Percentiles rank a stretch among this genome's conserved stretches.
Conservation (phyloP, 1,140 invertebrate genomes). For the Thrips palmi region DNA sequence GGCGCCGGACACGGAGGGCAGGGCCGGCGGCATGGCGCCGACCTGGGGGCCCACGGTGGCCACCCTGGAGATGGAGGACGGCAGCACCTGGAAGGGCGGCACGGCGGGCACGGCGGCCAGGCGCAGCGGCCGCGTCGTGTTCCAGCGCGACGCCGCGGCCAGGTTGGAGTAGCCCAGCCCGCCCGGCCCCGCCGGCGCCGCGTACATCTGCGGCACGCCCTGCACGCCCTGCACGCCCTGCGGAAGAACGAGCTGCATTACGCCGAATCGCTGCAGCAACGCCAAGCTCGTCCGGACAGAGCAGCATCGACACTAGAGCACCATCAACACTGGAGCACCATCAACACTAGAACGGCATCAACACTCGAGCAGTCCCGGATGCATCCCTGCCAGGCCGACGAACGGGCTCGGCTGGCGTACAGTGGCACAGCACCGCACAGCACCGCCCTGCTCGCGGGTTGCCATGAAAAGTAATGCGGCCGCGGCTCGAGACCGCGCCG, state of each 20-base stretch:
- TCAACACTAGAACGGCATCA: too few species aligned
- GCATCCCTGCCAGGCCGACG: too few species aligned
- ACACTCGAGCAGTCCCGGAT: too few species aligned
- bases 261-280: too few species aligned
- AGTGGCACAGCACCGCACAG: too few species aligned
- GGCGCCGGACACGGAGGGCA: constrained; percentile 2
- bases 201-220: constrained; percentile 10
- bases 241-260: constrained; percentile 19
- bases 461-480: too few species aligned
- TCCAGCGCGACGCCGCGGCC: constrained; percentile 24
- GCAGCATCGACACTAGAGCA: too few species aligned
- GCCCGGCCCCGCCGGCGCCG: constrained; percentile 19
- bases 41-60: constrained; percentile 20
- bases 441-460: too few species aligned
- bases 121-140: constrained; percentile 17
- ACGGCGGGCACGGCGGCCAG: constrained; percentile 20
- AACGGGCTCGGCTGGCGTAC: too few species aligned
- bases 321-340: too few species aligned
- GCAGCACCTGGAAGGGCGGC: constrained; percentile 26
- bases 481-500: too few species aligned
- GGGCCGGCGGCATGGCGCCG: constrained; percentile 4
- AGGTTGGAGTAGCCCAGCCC: constrained; percentile 21
- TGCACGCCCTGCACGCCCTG: constrained; percentile 6
- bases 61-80: constrained; percentile 31
- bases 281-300: too few species aligned